These are phyloP conservation scores for Scaptomyza pallida DNA, from an alignment of 1,140 invertebrate genomes.

Conservation along the genomic window DNA sequence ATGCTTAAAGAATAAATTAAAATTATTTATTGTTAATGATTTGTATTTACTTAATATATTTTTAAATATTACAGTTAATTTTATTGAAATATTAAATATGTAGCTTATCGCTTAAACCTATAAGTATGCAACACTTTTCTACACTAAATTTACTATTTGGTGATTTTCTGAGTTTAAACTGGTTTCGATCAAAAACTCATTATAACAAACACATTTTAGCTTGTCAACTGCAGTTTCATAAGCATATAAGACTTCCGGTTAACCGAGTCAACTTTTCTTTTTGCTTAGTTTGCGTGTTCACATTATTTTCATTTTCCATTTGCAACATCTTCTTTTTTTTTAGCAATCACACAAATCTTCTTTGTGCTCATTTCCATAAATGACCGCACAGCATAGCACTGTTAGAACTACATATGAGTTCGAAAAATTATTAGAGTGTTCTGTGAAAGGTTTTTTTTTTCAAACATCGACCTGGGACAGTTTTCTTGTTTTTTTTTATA, in stretches of 20 bases:
- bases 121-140: no score
- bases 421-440: constrained; percentile 54
- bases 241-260: background rate
- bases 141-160: no score
- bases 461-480: constrained; percentile 71
- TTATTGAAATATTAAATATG: no score
- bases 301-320: constrained; percentile 14
- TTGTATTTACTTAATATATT: no score
- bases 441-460: constrained; percentile 58
- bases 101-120: no score
- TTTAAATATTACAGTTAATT: no score
- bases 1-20: background rate
- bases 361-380: constrained; percentile 61
- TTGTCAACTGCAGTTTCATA: background rate
- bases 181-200: no score
- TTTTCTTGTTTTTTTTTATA: constrained; percentile 1
- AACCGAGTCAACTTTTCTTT: background rate
- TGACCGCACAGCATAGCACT: constrained; percentile 18
- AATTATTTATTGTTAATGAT: no score
- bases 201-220: background rate
- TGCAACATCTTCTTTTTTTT: constrained; percentile 13
- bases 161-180: no score
- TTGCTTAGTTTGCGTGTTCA: constrained; percentile 1
- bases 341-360: constrained; percentile 27
- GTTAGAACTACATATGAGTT: constrained; percentile 30